phyloP scores from a whole-genome alignment of 2,888 invertebrate genomes.

The Agriopis marginaria region DNA sequence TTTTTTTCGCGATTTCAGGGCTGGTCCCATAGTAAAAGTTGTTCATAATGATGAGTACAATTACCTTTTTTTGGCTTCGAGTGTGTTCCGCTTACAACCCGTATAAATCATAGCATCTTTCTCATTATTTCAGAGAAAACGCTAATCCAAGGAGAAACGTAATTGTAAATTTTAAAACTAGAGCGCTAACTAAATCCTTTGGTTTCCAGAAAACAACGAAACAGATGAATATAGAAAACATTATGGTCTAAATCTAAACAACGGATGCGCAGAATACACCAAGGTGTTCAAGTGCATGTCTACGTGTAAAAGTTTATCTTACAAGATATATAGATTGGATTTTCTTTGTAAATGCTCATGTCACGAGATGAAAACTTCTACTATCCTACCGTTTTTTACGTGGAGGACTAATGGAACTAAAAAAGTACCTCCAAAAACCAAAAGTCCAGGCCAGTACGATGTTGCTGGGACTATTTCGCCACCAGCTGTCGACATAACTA shows the following conservation, averaged over 20 bases:
- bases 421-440: slow-evolving; percentile 55
- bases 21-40: too few relatives aligned
- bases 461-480: slow-evolving; percentile 67
- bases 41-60: too few relatives aligned
- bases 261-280: slow-evolving; percentile 58
- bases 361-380: slow-evolving; percentile 65
- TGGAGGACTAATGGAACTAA: slow-evolving; percentile 72
- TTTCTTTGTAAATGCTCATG: slow-evolving; percentile 68
- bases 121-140: too few relatives aligned
- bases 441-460: slow-evolving; percentile 64
- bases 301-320: slow-evolving; percentile 71
- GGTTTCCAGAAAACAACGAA: slow-evolving; percentile 14
- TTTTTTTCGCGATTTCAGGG: too few relatives aligned
- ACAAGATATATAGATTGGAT: slow-evolving; percentile 64
- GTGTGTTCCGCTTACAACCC: too few relatives aligned
- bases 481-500: slow-evolving; percentile 3
- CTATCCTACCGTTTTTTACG: slow-evolving; percentile 66
- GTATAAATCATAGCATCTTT: neutral
- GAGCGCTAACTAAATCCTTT: neutral
- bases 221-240: slow-evolving; percentile 58
- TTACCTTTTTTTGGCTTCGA: too few relatives aligned
- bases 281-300: slow-evolving; percentile 72
- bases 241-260: slow-evolving; percentile 67
- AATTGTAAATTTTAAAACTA: too few relatives aligned
- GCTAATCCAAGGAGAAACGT: too few relatives aligned